Evolutionary conservation across 2,797 vertebrate species (phyloP).

Genomic region (Fundulus diaphanus): DNA sequence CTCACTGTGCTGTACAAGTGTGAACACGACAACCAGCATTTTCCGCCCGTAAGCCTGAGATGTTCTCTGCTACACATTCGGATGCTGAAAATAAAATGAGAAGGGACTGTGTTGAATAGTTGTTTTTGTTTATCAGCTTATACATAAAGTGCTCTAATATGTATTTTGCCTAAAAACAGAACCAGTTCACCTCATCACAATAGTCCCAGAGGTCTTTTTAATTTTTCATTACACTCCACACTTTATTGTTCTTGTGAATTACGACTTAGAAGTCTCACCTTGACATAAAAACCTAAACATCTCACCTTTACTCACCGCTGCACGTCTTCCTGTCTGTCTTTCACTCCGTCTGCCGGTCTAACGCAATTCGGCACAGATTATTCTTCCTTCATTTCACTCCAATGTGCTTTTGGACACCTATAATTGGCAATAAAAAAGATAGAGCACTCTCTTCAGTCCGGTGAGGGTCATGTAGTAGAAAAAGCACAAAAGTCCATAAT

Average conservation of each 20-base stretch:
- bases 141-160: background rate
- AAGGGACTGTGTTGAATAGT: background rate
- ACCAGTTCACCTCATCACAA: background rate
- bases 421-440: constrained; percentile 79
- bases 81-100: constrained; percentile 6
- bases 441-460: constrained; percentile 62
- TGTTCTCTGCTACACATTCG: background rate
- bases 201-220: background rate
- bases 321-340: constrained; percentile 42
- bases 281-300: constrained; percentile 6
- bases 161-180: background rate
- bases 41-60: constrained; percentile 28
- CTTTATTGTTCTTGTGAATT: constrained; percentile 9
- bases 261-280: constrained; percentile 1
- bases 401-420: constrained; percentile 67
- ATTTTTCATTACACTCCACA: constrained; percentile 12
- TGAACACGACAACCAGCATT: constrained; percentile 32
- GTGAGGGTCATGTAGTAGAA: constrained; percentile 71
- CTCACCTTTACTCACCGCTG: constrained; percentile 2
- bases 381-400: constrained; percentile 65
- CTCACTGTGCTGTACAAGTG: constrained; percentile 68
- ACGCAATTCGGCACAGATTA: constrained; percentile 53
- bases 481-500: constrained; percentile 75
- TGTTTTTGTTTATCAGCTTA: background rate
- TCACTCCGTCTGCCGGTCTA: constrained; percentile 35